Conservation (phyloP, 2,113 vertebrate species). For the Lethenteron camtschaticum region DNA sequence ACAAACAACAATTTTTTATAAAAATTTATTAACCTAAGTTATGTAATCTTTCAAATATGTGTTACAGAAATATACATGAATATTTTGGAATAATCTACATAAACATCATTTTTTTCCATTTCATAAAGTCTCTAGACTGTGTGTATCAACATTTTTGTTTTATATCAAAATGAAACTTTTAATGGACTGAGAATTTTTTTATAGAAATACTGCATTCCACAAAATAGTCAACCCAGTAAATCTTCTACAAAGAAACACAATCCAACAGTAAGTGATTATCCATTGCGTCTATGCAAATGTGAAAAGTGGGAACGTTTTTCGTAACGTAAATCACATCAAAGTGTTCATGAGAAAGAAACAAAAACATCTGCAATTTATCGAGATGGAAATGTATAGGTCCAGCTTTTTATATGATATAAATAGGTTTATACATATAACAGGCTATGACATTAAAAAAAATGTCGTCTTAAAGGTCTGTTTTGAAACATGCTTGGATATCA, state of each 20-base stretch:
- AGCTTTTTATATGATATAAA: neutral
- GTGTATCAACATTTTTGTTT: neutral
- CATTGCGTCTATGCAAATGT: neutral
- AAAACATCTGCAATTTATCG: neutral
- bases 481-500: constrained; percentile 5
- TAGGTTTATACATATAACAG: no score
- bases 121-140: no score
- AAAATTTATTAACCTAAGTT: constrained; percentile 5
- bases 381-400: neutral
- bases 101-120: neutral
- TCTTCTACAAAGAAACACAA: constrained; percentile 2
- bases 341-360: neutral
- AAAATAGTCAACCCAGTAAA: constrained; percentile 1
- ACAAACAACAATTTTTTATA: no score
- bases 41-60: neutral
- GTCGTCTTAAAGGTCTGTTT: neutral
- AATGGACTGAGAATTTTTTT: neutral
- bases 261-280: neutral
- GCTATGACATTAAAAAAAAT: neutral
- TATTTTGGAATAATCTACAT: constrained; percentile 4
- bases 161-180: constrained; percentile 1
- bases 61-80: constrained; percentile 4
- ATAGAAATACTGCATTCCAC: constrained; percentile 4
- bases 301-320: neutral
- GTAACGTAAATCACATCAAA: neutral